Evolutionary conservation across 2,113 vertebrate species (phyloP), one percentile per base, ranked within the genome.

Genomic region (Leucoraja erinaceus): DNA sequence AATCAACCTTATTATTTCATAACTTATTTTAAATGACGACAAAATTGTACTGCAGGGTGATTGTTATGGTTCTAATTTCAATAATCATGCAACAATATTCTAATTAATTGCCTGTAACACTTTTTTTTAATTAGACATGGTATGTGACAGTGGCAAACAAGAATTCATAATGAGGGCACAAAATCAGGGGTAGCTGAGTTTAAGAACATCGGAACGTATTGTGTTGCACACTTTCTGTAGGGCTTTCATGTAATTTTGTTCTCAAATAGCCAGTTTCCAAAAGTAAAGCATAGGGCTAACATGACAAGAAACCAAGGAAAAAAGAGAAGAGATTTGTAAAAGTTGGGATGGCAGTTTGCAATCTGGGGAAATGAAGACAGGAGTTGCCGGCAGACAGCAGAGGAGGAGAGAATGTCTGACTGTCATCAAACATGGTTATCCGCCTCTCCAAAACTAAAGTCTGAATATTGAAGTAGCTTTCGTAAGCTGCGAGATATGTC

Each of bases 1-100:
- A 70, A 28, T 72, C 68, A 47, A 91, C 38, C 16, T 54, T 28
- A 70, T 91, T 91, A 54, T 54, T 91, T 72, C 20, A 47, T 91
- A 91, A 91, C 70, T 72, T 72, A 70, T 72, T 91, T 91, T 54
- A 91, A 91, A 91, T 91, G 56, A 31, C 16, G 61, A 63, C 83
- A 83, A 28, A 83, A 83, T 7, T 56, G 79, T 56, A 83, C 54
- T 83, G 79, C 79, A 88, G 31, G 83, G 83, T 63, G 83, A 88
- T 63, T 88, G 59, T 88, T 63, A n/a, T 88, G 28, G 28, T 63
- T 88, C 83, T 63, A 88, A 63, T 88, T 88, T 88, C 83, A 88
- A 88, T 88, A 88, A 88, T 88, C 63, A 88, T 88, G 83, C 59
- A 63, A 31, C 56, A 16, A 86, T 86, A 61, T 86, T 63, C 5